Base-by-base conservation (phyloP, 2,797 vertebrate genomes). In the Cossypha niveicapilla region DNA sequence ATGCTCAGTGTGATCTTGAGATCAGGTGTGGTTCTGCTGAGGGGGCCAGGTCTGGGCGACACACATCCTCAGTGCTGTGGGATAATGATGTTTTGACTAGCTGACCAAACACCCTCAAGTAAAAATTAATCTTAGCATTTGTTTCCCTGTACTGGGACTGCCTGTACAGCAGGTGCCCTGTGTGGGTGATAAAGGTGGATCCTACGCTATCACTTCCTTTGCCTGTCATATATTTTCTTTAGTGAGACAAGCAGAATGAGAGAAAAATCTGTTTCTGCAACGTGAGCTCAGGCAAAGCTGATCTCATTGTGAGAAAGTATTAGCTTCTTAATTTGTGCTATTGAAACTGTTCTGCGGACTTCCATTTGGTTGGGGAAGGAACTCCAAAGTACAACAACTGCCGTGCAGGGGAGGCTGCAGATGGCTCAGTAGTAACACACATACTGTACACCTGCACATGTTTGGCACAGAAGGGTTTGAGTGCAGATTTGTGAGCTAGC, bases 301-400 rank as follows among this genome's bases (percentile, higher is more conserved):
- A 88, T 96, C 61, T 95, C 89, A 92, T 39, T 83, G 44, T 86
- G 91, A 94, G 89, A 94, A 94, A 96, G 86, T 91, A 94, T 92
- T 87, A 95, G 53, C 68, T 94, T 93, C 90, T 92, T 89, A 92
- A 95, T 95, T 85, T 92, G 81, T 77, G 72, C 75, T 91, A 75
- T 83, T 92, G 80, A 94, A 96, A 95, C 57, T 89, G 75, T 87
- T 95, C 75, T 65, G 65, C 0, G 75, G 93, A 93, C 92, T 94
- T 95, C 89, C 94, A 95, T 95, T 96, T 96, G 93, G 81, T 96
- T 1, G 44, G 85, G 78, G 82, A 86, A 95, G 94, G 95, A 95
- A 90, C 94, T 95, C 91, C 47, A 3, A 95, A 96, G 93, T 95
- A 80, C 75, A 93, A 88, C 66, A 88, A 74, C 50, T 93, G 86